These are phyloP conservation scores for Physeter macrocephalus DNA, from an alignment of 2,113 vertebrate genomes.

Conservation along the genomic window DNA sequence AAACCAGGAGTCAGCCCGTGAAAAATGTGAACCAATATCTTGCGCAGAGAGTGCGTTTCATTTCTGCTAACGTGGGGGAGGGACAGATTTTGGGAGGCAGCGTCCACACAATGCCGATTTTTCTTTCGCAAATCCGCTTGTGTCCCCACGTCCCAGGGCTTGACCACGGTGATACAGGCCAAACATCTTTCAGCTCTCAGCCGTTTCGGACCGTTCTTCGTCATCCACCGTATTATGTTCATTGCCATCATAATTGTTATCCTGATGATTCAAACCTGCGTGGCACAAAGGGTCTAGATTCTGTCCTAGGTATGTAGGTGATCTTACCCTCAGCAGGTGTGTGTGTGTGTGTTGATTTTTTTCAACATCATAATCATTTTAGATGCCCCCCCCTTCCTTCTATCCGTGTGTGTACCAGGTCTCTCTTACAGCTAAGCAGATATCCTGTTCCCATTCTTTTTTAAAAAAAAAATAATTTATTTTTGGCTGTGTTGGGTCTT, in stretches of 20 bases:
- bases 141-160: background rate
- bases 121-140: slow-evolving; percentile 24
- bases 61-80: background rate
- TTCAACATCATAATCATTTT: background rate
- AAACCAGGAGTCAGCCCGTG: slow-evolving; percentile 62
- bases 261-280: background rate
- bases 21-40: slow-evolving; percentile 64
- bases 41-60: slow-evolving; percentile 33
- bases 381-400: background rate
- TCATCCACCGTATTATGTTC: background rate
- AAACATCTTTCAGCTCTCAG: background rate
- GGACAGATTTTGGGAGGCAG: slow-evolving; percentile 55
- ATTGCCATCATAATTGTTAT: background rate
- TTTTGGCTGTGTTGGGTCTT: too few species aligned
- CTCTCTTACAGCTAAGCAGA: background rate
- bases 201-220: background rate
- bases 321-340: background rate
- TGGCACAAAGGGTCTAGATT: background rate
- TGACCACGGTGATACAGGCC: background rate
- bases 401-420: background rate
- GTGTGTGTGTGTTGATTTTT: background rate
- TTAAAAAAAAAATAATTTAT: too few species aligned
- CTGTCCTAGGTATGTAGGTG: background rate
- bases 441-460: background rate
- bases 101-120: slow-evolving; percentile 39